Conservation (phyloP, 1,140 invertebrate species). For the Dinothrombium tinctorium region DNA sequence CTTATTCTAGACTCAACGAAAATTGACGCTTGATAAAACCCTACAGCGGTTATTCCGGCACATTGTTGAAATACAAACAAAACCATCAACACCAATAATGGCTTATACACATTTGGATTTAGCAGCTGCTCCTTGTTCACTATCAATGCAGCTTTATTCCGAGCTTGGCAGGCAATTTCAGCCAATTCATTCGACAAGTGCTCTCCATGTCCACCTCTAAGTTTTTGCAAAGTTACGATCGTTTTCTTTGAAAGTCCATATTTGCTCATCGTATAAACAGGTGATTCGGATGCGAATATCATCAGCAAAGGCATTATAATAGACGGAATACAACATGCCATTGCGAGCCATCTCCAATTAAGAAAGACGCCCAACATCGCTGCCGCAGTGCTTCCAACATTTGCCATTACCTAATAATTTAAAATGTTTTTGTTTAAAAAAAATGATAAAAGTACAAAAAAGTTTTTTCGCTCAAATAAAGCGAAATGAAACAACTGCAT, state of each 20-base stretch:
- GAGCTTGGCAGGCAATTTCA: slow-evolving; percentile 1
- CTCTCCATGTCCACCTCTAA: slow-evolving; percentile 2
- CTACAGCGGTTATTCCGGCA: slow-evolving; percentile 73
- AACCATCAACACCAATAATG: slow-evolving; percentile 48
- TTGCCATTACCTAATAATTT: no score
- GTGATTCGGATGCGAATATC: slow-evolving; percentile 7
- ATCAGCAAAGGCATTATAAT: slow-evolving; percentile 7
- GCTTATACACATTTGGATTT: slow-evolving; percentile 37
- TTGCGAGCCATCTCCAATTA: slow-evolving; percentile 3
- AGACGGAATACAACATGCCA: neutral
- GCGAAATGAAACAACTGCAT: no score
- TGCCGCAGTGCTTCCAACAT: no score
- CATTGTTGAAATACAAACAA: slow-evolving; percentile 86
- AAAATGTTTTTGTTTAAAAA: no score
- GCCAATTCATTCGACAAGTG: slow-evolving; percentile 3
- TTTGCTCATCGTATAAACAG: neutral
- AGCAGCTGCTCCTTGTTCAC: slow-evolving; percentile 20
- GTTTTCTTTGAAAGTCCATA: neutral
- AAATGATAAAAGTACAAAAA: no score
- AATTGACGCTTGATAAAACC: slow-evolving; percentile 69
- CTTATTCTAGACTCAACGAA: slow-evolving; percentile 40
- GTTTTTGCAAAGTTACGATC: neutral
- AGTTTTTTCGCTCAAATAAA: no score
- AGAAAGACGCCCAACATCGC: slow-evolving; percentile 1
- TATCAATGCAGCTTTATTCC: neutral